These are phyloP conservation scores for Falco novaeseelandiae DNA, from an alignment of 2,797 vertebrate species.

Conservation along the genomic window DNA sequence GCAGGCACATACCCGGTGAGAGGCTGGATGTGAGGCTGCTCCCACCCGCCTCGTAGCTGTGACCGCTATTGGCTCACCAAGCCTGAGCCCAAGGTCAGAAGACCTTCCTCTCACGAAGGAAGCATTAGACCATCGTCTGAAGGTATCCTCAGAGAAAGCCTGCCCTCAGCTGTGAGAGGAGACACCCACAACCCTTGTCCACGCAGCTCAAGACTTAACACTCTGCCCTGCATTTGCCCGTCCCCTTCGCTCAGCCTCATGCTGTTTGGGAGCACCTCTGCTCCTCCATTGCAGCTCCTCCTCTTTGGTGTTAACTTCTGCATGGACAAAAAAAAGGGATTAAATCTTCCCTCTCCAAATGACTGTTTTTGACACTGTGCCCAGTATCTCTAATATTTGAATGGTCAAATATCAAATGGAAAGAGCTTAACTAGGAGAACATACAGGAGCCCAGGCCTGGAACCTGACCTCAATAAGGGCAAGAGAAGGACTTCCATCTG, in stretches of 20 bases:
- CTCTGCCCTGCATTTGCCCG: not conserved
- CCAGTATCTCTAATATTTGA: not conserved
- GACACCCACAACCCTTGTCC: not conserved
- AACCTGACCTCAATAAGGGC: not conserved
- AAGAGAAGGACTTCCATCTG: not conserved
- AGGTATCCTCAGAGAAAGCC: not conserved
- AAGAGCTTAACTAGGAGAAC: not conserved
- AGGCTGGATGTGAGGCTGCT: not conserved
- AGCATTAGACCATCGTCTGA: not conserved
- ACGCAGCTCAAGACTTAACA: not conserved
- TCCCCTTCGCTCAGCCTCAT: not conserved
- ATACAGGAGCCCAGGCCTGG: not conserved
- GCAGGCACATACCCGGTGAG: fast-evolving
- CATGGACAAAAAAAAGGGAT: not conserved
- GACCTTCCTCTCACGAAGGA: not conserved
- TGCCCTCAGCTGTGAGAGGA: not conserved
- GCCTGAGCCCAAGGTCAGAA: not conserved
- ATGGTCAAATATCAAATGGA: not conserved
- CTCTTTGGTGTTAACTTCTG: not conserved
- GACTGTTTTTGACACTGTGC: not conserved
- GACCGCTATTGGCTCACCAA: not conserved
- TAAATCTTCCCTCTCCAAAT: not conserved
- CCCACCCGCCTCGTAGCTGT: not conserved
- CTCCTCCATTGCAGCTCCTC: not conserved
- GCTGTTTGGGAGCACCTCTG: not conserved